phyloP scores from a whole-genome alignment of 2,113 vertebrate genomes.

The Podiceps cristatus region DNA sequence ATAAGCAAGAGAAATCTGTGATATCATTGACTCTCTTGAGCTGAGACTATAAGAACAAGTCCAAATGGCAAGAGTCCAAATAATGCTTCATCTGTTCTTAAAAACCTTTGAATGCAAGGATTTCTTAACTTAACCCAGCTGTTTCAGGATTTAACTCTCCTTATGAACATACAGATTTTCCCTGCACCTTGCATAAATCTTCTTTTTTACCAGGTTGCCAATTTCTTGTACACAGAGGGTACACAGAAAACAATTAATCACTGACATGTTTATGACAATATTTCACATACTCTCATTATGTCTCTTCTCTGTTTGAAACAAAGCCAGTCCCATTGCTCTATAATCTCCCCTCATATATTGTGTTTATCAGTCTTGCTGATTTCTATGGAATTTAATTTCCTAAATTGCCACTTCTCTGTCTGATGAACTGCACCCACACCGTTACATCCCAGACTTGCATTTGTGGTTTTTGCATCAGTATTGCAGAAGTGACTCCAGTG shows the following conservation, averaged over 20 bases:
- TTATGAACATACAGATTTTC: background rate
- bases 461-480: background rate
- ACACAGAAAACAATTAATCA: slow-evolving; percentile 9
- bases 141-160: background rate
- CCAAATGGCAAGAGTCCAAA: background rate
- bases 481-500: background rate
- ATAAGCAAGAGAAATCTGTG: background rate
- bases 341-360: background rate
- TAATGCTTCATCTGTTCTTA: background rate
- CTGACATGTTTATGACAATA: background rate
- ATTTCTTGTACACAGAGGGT: background rate
- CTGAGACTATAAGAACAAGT: background rate
- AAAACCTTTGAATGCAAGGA: background rate
- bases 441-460: background rate
- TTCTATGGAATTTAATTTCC: background rate
- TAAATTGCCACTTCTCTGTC: background rate
- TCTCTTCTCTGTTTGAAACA: background rate
- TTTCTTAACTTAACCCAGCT: background rate
- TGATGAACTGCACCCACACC: background rate
- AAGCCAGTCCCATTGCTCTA: background rate
- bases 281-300: background rate
- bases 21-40: background rate
- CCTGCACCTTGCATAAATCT: background rate
- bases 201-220: background rate
- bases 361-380: background rate